Evolutionary conservation across 2,797 vertebrate genomes (phyloP), one percentile per base, ranked within the genome.

Genomic region (Diplodus puntazzo): DNA sequence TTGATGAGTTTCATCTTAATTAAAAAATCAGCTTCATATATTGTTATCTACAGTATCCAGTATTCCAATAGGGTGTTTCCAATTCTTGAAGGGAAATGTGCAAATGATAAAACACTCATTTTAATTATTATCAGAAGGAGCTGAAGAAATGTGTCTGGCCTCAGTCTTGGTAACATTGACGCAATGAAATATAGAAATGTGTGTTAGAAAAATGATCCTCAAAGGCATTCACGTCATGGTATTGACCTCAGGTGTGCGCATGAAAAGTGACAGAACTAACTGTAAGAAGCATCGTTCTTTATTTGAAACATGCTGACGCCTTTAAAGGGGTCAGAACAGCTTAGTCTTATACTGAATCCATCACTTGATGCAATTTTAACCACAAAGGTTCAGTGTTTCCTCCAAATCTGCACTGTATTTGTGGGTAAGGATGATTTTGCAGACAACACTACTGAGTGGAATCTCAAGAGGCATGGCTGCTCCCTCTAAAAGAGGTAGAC

Each of bases 401-500:
- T 10, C 21, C 17, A 62, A 8, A 21, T 11, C 50, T 11, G 11
- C 52, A 23, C 52, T 23, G n/a, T 54, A 14, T 23, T 54, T 54
- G 52, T 23, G 52, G 10, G 52, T n/a, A 13, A 53, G 21, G 9
- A 14, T 14, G 39, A 20, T 57, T 75, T 68, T 27, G 17, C 5
- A n/a, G 16, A 52, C 9, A 42, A 49, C 20, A 4, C 46, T 20
- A 20, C 13, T 21, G 0, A 12, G 6, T 39, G n/a, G 49, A 49
- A 11, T 64, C 8, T 30, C 8, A 71, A 2, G 7, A 42, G 64
- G 16, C 10, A 50, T n/a, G 54, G 11, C 16, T 10, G 17, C 34
- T 64, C 4, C 70, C 25, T 63, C 55, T 77, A 10, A 42, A 53
- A 46, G 55, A 75, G 30, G 27, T 7, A 50, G 60, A 71, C 73